These are phyloP conservation scores for Salvator merianae DNA, from an alignment of 2,113 vertebrate genomes.

Conservation along the genomic window DNA sequence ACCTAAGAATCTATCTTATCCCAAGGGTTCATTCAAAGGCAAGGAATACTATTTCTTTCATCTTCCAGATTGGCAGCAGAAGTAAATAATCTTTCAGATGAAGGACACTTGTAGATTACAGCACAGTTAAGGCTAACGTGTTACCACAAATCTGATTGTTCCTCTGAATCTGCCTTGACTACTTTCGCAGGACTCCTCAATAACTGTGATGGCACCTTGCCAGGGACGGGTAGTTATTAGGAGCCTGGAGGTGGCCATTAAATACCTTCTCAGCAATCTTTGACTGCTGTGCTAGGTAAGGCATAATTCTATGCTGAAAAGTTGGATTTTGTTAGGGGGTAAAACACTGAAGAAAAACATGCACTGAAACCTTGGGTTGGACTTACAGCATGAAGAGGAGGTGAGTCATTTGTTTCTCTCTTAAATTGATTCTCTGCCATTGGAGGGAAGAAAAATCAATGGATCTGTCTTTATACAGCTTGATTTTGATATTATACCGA, in stretches of 20 bases:
- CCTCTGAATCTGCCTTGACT: conserved; percentile 48
- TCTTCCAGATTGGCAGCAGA: conserved; percentile 11
- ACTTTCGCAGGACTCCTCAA: conserved; percentile 62
- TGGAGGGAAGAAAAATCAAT: neutral
- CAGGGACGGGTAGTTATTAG: conserved; percentile 58
- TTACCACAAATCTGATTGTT: conserved; percentile 45
- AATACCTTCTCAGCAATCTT: conserved; percentile 55
- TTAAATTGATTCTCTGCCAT: conserved; percentile 14
- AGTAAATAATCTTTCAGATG: conserved; percentile 45
- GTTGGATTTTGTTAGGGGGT: conserved; percentile 42
- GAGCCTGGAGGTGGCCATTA: conserved; percentile 57
- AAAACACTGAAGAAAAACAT: conserved; percentile 49
- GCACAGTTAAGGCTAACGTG: conserved; percentile 44
- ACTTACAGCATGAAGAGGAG: neutral
- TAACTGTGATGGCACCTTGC: conserved; percentile 61
- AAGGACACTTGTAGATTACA: conserved; percentile 49
- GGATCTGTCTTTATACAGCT: conserved; percentile 20
- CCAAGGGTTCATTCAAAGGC: conserved; percentile 22
- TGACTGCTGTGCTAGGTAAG: conserved; percentile 47
- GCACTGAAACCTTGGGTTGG: neutral
- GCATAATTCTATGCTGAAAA: conserved; percentile 49
- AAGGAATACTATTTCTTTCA: conserved; percentile 41
- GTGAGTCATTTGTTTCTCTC: neutral
- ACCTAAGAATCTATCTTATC: neutral
- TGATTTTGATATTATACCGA: conserved; percentile 50